These are phyloP conservation scores for Catharus fuscescens DNA, from an alignment of 2,113 vertebrate species.

Conservation along the genomic window DNA sequence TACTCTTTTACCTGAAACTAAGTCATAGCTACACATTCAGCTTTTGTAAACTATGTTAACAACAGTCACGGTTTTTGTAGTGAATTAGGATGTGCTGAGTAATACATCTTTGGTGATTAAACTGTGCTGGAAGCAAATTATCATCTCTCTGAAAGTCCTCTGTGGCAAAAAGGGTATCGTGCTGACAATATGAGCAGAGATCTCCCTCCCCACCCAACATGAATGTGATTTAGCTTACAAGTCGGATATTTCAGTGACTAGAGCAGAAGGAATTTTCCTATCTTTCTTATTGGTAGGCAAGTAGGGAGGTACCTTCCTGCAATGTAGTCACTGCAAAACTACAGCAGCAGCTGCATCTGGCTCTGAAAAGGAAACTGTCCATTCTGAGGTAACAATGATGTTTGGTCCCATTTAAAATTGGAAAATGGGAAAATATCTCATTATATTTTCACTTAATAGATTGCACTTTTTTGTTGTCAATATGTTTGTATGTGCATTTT, in stretches of 20 bases:
- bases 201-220: rapidly evolving
- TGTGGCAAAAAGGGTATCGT: not conserved
- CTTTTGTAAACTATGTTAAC: not conserved
- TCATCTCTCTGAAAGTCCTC: not conserved
- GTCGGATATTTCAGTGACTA: not conserved
- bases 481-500: not conserved
- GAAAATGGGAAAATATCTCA: not conserved
- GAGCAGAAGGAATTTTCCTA: not conserved
- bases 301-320: not conserved
- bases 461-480: not conserved
- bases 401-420: not conserved
- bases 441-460: not conserved
- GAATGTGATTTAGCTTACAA: too few species aligned
- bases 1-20: not conserved
- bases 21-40: not conserved
- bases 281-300: not conserved
- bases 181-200: not conserved
- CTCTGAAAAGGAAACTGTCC: not conserved
- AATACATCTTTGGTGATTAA: not conserved
- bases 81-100: not conserved
- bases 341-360: not conserved
- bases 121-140: not conserved
- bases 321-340: not conserved
- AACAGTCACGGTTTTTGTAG: not conserved
- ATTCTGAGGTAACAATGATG: not conserved